Conservation (phyloP, 2,113 vertebrate genomes). For the Trematomus loennbergii region DNA sequence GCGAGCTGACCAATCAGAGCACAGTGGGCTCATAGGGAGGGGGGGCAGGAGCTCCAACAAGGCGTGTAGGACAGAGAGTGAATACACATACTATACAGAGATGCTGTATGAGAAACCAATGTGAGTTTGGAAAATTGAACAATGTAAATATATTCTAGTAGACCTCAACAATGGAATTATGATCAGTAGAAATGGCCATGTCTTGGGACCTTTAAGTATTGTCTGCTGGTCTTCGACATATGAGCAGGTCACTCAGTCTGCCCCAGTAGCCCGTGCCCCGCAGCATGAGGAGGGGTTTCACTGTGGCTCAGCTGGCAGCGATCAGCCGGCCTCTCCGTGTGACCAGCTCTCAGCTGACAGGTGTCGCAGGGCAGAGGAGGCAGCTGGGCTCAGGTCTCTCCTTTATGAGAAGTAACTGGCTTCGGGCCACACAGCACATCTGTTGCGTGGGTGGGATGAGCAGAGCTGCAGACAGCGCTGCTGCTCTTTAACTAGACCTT, state of each 20-base stretch:
- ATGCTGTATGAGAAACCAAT: no score
- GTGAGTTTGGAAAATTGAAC: no score
- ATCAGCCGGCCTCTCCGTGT: conserved; percentile 17
- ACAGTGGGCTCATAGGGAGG: no score
- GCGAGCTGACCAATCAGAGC: no score
- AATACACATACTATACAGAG: no score
- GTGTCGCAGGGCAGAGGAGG: conserved; percentile 37
- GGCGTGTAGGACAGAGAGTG: no score
- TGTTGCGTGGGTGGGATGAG: conserved; percentile 59
- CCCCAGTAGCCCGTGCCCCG: conserved; percentile 34
- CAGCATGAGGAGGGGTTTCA: not conserved
- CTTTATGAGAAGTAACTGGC: conserved; percentile 60
- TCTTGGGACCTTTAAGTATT: no score
- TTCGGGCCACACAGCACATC: conserved; percentile 55
- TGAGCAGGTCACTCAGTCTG: conserved; percentile 7
- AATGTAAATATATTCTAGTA: no score
- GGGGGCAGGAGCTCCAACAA: no score
- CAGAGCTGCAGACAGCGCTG: conserved; percentile 32
- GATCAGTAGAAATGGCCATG: no score
- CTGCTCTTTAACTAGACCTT: conserved; percentile 57
- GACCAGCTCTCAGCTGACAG: conserved; percentile 53
- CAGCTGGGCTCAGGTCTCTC: conserved; percentile 63
- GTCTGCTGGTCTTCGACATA: not conserved
- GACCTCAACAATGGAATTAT: no score
- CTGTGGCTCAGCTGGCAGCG: conserved; percentile 35